A percentile compares a stretch with the other conserved stretches of the same genome.
Evolutionary conservation across 1,140 invertebrate species (phyloP).

Genomic region (Spodoptera litura): DNA sequence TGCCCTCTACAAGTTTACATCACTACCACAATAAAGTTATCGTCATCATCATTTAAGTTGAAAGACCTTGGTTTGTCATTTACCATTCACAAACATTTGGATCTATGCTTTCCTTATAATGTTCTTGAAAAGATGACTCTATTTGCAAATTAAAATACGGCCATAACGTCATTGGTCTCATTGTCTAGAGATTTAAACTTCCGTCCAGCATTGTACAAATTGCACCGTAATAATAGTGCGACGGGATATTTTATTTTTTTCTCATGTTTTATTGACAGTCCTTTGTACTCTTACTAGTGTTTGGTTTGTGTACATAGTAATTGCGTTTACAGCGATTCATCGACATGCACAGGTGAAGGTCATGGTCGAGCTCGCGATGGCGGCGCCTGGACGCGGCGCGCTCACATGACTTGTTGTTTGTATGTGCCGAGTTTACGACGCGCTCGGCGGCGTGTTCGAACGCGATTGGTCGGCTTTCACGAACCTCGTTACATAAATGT

Average conservation of each 20-base stretch:
- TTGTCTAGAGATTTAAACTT: conserved; percentile 51
- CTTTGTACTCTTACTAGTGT: conserved; percentile 44
- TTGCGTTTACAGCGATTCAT: conserved; percentile 46
- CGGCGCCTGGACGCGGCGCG: conserved; percentile 58
- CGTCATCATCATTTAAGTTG: conserved; percentile 1
- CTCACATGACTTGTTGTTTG: conserved; percentile 67
- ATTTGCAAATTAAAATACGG: conserved; percentile 38
- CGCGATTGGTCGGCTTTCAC: conserved; percentile 64
- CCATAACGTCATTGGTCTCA: conserved; percentile 45
- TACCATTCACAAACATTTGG: conserved; percentile 27
- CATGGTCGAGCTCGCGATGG: conserved; percentile 61
- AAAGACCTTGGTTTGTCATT: conserved; percentile 42
- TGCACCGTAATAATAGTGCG: conserved; percentile 20
- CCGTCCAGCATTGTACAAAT: conserved; percentile 43
- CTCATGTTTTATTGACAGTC: conserved; percentile 48
- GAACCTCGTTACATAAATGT: conserved; percentile 50
- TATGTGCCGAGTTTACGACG: conserved; percentile 42
- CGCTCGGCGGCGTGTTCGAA: conserved; percentile 58
- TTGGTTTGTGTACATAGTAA: conserved; percentile 44
- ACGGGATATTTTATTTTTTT: conserved; percentile 28
- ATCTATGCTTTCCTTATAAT: conserved; percentile 32
- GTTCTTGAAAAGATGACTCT: conserved; percentile 35
- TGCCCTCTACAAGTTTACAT: not conserved
- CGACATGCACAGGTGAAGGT: conserved; percentile 68
- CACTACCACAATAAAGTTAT: conserved; percentile 10